Evolutionary conservation across 2,888 invertebrate species (phyloP).

Genomic region (Mongoloraphidia duomilia): DNA sequence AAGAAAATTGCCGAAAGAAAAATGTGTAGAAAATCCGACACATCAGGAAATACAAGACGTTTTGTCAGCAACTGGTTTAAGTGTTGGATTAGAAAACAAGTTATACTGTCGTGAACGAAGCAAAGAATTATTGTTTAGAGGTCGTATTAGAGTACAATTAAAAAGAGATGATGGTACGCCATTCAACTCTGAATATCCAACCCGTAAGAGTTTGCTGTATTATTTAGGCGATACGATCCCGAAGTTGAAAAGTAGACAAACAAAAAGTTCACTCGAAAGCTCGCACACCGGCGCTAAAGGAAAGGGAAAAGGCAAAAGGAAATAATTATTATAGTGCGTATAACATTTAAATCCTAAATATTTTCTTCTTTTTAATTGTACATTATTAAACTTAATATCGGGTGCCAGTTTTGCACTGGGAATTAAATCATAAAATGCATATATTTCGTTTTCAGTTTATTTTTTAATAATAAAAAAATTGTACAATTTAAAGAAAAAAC

Average conservation of each 20-base stretch:
- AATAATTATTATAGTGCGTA: conserved; percentile 3
- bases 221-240: conserved; percentile 78
- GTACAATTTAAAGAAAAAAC: too few relatives aligned
- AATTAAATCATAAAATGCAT: too few relatives aligned
- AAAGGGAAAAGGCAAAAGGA: conserved; percentile 24
- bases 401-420: too few relatives aligned
- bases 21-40: conserved; percentile 90
- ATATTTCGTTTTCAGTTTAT: too few relatives aligned
- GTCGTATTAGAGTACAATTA: conserved; percentile 83
- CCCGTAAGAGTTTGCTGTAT: conserved; percentile 61
- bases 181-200: conserved; percentile 52
- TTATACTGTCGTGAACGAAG: conserved; percentile 81
- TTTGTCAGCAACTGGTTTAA: conserved; percentile 64
- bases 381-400: too few relatives aligned
- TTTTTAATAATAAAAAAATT: too few relatives aligned
- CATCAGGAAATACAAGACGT: conserved; percentile 92
- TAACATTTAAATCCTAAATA: too few relatives aligned
- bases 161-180: conserved; percentile 79
- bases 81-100: conserved; percentile 84
- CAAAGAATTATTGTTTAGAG: conserved; percentile 72
- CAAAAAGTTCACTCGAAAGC: conserved; percentile 29
- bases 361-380: too few relatives aligned
- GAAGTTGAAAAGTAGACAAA: conserved; percentile 70
- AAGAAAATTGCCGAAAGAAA: conserved; percentile 64
- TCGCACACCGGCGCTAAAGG: conserved; percentile 17